These are phyloP conservation scores for Neosilurus mollespiculum DNA, from an alignment of 2,797 vertebrate species.

Conservation along the genomic window DNA sequence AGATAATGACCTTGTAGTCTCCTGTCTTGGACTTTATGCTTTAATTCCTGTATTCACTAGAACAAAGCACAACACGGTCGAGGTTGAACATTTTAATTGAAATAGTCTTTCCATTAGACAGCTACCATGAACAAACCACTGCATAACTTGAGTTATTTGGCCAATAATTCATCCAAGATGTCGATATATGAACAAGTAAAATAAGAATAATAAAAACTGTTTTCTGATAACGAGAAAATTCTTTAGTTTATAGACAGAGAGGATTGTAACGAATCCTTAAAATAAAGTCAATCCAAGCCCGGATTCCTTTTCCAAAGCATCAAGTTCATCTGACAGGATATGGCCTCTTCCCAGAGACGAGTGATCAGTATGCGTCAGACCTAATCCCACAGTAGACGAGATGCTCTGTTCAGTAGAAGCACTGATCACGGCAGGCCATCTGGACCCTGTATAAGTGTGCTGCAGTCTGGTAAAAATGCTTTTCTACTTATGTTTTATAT, in stretches of 20 bases:
- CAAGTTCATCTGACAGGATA: constrained; percentile 9
- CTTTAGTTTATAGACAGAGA: neutral
- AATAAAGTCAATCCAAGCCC: neutral
- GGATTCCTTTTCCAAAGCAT: constrained; percentile 13
- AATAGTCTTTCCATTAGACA: neutral
- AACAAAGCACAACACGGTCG: constrained; percentile 11
- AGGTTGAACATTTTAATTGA: neutral
- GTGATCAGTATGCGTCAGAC: constrained; percentile 23
- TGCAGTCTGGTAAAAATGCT: neutral
- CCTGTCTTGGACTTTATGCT: neutral
- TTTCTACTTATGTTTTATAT: neutral
- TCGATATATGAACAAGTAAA: neutral
- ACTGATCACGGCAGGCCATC: constrained; percentile 52
- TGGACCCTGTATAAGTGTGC: constrained; percentile 40
- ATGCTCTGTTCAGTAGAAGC: constrained; percentile 50
- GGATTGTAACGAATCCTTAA: neutral
- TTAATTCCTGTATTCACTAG: neutral
- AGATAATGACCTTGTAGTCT: neutral
- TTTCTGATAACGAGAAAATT: neutral
- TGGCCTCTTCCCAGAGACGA: constrained; percentile 1
- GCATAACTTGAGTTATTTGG: neutral
- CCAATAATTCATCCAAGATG: neutral
- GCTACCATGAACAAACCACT: neutral
- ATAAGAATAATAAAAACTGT: no score
- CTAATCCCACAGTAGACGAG: constrained; percentile 56